Evolutionary conservation across 2,113 vertebrate species (phyloP), one percentile per base, ranked within the genome.

Genomic region (Benitochromis conjunctus): DNA sequence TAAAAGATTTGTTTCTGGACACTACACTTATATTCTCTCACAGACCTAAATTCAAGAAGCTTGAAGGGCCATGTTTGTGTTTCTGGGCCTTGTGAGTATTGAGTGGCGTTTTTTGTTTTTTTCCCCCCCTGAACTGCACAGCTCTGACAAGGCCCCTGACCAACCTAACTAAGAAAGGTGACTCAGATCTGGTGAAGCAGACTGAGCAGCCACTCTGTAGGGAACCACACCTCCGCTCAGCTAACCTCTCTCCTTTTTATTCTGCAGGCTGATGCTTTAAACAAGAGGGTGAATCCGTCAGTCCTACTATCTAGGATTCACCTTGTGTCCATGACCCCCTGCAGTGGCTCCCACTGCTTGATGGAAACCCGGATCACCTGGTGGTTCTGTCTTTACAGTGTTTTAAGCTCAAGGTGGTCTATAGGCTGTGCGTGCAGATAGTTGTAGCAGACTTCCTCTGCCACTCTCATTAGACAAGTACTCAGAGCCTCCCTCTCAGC

Each of bases 391-490:
- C 16, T 53, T 53, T 76, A 53, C 46, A 76, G 26, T 8, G 0
- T 51, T 51, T 76, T 51, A 76, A n/a, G 46, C 16, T 76, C 46
- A 34, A 76, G 26, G 71, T 76, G 43, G 43, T 76, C 71, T 76
- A 53, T 13, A 76, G 46, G 9, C 46, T 19, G 5, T 76, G 43
- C 0, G 6, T 14, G 10, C 69, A 19, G 1, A 74, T 19, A 31
- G 71, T 13, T 53, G 71, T 76, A 4, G 10, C 46, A 29, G 26
- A 53, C 46, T 53, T 76, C 8, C 18, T 43, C 5, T 80, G 38
- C 55, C 1, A 82, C 88, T 80, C 79, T 88, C 82, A 93, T 89
- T 82, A 84, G 55, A 86, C 62, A 84, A 89, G 74, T 14, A 6
- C 66, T 36, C 80, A 31, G 51, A 74, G 80, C 46, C 56, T 78